phyloP scores from a whole-genome alignment of 2,888 invertebrate species.

The Diaperis boleti region DNA sequence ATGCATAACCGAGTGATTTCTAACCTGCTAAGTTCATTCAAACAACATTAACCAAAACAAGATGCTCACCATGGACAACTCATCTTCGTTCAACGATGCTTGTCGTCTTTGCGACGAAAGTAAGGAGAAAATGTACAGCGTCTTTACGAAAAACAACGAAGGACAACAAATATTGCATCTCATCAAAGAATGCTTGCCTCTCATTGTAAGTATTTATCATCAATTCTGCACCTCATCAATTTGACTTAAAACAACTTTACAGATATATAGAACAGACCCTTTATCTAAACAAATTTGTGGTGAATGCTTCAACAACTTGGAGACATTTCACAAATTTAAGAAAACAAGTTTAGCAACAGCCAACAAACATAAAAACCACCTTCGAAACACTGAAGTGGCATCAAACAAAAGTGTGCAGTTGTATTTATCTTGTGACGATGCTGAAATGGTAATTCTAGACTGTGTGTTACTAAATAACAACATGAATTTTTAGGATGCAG shows the following conservation, averaged over 20 bases:
- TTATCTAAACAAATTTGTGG: slow-evolving; percentile 64
- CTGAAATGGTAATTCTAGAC: slow-evolving; percentile 20
- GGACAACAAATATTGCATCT: slow-evolving; percentile 63
- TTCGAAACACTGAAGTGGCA: slow-evolving; percentile 46
- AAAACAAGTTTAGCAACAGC: slow-evolving; percentile 57
- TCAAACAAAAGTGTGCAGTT: slow-evolving; percentile 47
- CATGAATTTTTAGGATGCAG: slow-evolving; percentile 14
- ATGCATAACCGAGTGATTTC: slow-evolving; percentile 38
- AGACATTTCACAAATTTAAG: slow-evolving; percentile 57
- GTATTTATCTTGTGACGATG: slow-evolving; percentile 45
- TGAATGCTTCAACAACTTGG: slow-evolving; percentile 59
- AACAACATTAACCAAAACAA: background rate
- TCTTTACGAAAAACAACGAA: slow-evolving; percentile 63
- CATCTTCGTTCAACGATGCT: slow-evolving; percentile 52
- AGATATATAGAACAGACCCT: slow-evolving; percentile 65
- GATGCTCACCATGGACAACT: slow-evolving; percentile 49
- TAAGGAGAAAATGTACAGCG: slow-evolving; percentile 60
- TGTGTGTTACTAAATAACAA: slow-evolving; percentile 1
- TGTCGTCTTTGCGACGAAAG: slow-evolving; percentile 63
- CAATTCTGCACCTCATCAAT: background rate
- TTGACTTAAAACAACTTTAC: slow-evolving; percentile 43
- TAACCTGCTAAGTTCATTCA: slow-evolving; percentile 23
- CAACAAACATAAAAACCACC: slow-evolving; percentile 55
- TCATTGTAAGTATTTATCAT: slow-evolving; percentile 60
- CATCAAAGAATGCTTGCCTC: slow-evolving; percentile 63